These are phyloP conservation scores for Sporophila hypoxantha DNA, from an alignment of 2,113 vertebrate genomes.

Conservation along the genomic window DNA sequence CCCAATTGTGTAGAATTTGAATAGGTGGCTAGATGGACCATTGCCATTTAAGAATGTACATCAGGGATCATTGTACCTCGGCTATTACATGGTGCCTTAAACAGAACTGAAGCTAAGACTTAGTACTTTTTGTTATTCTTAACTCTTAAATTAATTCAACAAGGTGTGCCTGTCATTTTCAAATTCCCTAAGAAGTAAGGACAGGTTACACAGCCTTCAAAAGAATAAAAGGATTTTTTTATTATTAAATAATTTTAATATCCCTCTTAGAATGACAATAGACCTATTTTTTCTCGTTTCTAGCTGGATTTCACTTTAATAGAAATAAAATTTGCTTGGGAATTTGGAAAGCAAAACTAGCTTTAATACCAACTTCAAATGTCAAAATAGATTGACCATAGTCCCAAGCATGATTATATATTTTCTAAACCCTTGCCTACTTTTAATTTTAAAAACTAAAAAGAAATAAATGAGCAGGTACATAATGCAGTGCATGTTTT, in stretches of 20 bases:
- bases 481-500: slow-evolving; percentile 73
- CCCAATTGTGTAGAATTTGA: slow-evolving; percentile 74
- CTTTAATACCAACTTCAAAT: slow-evolving; percentile 68
- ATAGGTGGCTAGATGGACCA: slow-evolving; percentile 79
- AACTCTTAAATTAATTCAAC: slow-evolving; percentile 72
- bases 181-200: slow-evolving; percentile 67
- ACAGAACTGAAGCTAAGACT: slow-evolving; percentile 82
- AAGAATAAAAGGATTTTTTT: slow-evolving; percentile 64
- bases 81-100: slow-evolving; percentile 87
- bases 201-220: slow-evolving; percentile 72
- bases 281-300: slow-evolving; percentile 71
- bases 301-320: slow-evolving; percentile 75
- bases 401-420: slow-evolving; percentile 57
- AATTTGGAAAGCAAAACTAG: slow-evolving; percentile 65
- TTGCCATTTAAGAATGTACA: slow-evolving; percentile 85
- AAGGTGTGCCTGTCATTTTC: slow-evolving; percentile 78
- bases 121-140: slow-evolving; percentile 73
- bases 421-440: slow-evolving; percentile 67
- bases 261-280: slow-evolving; percentile 67
- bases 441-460: slow-evolving; percentile 65
- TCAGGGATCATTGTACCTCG: slow-evolving; percentile 87
- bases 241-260: slow-evolving; percentile 62
- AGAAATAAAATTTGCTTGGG: slow-evolving; percentile 69
- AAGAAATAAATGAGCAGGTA: slow-evolving; percentile 65
- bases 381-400: slow-evolving; percentile 51